These are phyloP conservation scores for Eristalis tenax DNA, from an alignment of 2,888 invertebrate species.

Conservation along the genomic window DNA sequence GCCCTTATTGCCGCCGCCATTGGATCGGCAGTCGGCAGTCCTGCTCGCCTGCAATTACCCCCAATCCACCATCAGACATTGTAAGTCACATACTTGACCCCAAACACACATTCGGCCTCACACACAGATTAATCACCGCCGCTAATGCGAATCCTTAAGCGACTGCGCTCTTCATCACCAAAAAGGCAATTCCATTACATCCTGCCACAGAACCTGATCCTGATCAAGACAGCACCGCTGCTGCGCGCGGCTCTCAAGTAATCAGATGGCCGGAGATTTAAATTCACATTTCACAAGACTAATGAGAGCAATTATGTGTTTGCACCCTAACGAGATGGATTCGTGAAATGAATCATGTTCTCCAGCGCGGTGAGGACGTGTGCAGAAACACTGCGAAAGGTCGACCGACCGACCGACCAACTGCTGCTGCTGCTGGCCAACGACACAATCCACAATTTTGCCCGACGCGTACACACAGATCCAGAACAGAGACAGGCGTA, in stretches of 20 bases:
- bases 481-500: neutral
- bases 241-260: slow-evolving; percentile 4
- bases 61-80: neutral
- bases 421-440: neutral
- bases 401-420: slow-evolving; percentile 38
- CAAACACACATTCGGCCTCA: neutral
- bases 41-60: neutral
- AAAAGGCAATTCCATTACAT: neutral
- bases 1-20: neutral
- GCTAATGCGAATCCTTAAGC: slow-evolving; percentile 63
- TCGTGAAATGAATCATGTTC: slow-evolving; percentile 66
- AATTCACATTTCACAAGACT: slow-evolving; percentile 76
- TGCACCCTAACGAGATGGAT: slow-evolving; percentile 73
- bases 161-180: slow-evolving; percentile 33
- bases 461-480: neutral
- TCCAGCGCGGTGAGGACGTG: slow-evolving; percentile 12
- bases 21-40: neutral
- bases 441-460: neutral
- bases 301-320: slow-evolving; percentile 80
- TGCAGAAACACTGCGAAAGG: slow-evolving; percentile 19
- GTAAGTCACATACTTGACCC: neutral
- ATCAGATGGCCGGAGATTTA: slow-evolving; percentile 61
- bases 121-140: slow-evolving; percentile 58
- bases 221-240: slow-evolving; percentile 8
- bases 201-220: slow-evolving; percentile 6